phyloP scores from a whole-genome alignment of 2,888 invertebrate genomes.

The Stenodema calcarata region DNA sequence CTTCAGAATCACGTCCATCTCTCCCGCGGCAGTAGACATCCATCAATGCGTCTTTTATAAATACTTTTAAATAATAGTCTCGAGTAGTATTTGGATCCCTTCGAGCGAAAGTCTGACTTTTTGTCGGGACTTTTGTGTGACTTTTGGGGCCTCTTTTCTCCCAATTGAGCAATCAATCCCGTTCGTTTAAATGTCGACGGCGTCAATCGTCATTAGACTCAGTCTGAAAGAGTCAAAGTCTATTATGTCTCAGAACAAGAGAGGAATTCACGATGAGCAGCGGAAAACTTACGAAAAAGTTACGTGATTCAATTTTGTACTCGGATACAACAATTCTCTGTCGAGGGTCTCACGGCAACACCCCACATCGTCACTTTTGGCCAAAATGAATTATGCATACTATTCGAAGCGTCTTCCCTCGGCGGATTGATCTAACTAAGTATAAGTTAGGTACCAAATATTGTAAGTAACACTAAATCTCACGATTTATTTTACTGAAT shows the following conservation, averaged over 20 bases:
- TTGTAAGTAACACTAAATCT: no score
- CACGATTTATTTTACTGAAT: no score
- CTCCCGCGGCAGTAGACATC: neutral
- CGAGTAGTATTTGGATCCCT: neutral
- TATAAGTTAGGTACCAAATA: no score
- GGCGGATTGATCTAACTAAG: no score
- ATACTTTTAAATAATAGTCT: neutral
- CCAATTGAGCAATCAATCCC: neutral
- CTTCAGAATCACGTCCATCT: slow-evolving; percentile 16
- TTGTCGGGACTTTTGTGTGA: neutral
- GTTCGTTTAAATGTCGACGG: neutral
- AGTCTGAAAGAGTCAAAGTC: neutral
- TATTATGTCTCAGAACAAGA: neutral
- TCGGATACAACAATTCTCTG: neutral
- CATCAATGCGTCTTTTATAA: slow-evolving; percentile 17
- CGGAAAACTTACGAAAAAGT: neutral
- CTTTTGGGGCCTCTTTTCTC: neutral
- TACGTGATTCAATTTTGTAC: neutral
- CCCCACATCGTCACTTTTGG: no score
- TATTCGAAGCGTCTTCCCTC: no score
- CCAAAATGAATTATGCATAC: no score
- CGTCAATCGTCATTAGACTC: slow-evolving; percentile 1
- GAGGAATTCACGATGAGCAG: neutral
- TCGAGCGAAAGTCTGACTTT: neutral
- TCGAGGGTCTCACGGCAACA: no score